Percentiles rank a stretch among this genome's conserved stretches.
phyloP scores from a whole-genome alignment of 2,888 invertebrate genomes.

The Drosophila neutralis region DNA sequence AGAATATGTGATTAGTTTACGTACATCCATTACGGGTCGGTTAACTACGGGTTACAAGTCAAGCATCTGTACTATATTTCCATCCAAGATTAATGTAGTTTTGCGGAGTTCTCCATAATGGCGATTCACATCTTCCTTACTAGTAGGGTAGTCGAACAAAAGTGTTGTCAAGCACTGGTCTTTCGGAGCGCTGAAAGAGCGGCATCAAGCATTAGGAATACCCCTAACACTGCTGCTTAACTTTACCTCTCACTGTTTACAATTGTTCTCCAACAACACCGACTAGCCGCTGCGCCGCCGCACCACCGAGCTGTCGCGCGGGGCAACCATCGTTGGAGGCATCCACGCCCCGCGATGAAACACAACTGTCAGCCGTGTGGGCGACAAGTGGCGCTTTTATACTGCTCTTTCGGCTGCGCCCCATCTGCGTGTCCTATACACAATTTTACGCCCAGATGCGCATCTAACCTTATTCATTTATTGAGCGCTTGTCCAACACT shows the following conservation, averaged over 20 bases:
- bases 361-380: conserved; percentile 46
- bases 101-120: background rate
- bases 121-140: conserved; percentile 43
- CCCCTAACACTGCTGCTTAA: background rate
- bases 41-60: conserved; percentile 22
- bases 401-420: conserved; percentile 39
- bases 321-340: conserved; percentile 6
- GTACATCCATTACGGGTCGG: conserved; percentile 6
- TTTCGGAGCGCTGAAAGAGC: background rate
- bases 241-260: background rate
- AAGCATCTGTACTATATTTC: conserved; percentile 36
- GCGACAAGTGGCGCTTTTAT: conserved; percentile 54
- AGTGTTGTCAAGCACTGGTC: background rate
- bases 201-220: background rate
- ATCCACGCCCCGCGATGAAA: conserved; percentile 6
- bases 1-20: conserved; percentile 8
- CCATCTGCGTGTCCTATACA: conserved; percentile 50
- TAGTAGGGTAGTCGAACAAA: conserved; percentile 57
- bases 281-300: background rate
- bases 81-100: conserved; percentile 1
- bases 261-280: background rate
- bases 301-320: conserved; percentile 1
- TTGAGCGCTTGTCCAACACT: conserved; percentile 45
- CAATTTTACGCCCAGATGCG: conserved; percentile 73
- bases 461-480: conserved; percentile 69